Base-by-base conservation (phyloP, 2,888 invertebrate species). In the Busseola fusca region DNA sequence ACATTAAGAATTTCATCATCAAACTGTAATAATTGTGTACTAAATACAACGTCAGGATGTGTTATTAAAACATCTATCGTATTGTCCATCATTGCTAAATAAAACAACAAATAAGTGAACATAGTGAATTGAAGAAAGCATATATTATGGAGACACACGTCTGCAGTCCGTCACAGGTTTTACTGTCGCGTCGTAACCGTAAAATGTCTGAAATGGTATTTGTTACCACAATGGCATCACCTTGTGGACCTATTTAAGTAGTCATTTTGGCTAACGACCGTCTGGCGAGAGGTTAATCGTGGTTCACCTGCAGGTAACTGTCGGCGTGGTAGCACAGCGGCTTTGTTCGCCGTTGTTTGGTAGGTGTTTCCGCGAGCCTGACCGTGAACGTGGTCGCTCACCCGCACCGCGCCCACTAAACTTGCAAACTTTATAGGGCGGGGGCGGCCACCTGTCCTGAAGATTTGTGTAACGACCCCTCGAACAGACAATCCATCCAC, bases 311-410 rank as follows among this genome's bases (percentile, higher is more conserved):
- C 88, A 89, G 85, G 84, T 92, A 92, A 93, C 92, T 92, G 94
- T 91, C 89, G 86, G 72, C 78, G 83, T 81, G 82, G 30, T 86
- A 87, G 76, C 86, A 85, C 87, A 78, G 84, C 76, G 84, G 89
- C 91, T 93, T 93, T 93, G 92, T 93, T 90, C 84, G 87, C 85
- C 74, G 86, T 82, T 85, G 86, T 85, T 84, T 84, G 87, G 78
- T 85, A 83, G 83, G 74, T 83, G 86, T 87, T 86, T 85, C 88
- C 84, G 83, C 84, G 81, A 82, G 76, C 81, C 58, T 86, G 93
- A 85, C 94, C 94, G 86, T 94, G 94, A 94, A 91, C 87, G 88
- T 94, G 94, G 94, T 93, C 94, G 91, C 89, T 93, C 90, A 95
- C 94, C 94, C 93, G 90, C 77, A 64, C 76, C 75, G 70, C 77